Base-by-base conservation (phyloP, 2,888 invertebrate genomes). In the Xestia rhomboidea region DNA sequence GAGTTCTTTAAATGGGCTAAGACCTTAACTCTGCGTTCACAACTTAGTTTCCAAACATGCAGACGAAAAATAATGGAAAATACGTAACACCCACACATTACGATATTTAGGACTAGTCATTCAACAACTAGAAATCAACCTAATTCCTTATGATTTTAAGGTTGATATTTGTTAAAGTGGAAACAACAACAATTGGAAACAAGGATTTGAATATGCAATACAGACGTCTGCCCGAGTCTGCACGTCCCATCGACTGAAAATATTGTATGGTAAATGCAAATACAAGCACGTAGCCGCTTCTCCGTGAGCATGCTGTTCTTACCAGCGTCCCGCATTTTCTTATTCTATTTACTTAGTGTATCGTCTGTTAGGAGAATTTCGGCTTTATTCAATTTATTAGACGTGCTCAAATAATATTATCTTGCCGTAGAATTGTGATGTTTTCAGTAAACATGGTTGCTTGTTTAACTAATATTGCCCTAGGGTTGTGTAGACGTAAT, bases 211-310 rank as follows among this genome's bases (percentile, higher is more conserved):
- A 62, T 4, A 62, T 34, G 21, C 21, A 62, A 62, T 34, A 30
- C 30, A 30, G 15, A 15, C 27, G 0, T 72, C 24, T 24, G 8
- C 27, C 8, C n/a, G 30, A 34, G 34, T 66, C 64, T 34, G 8
- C 44, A 27, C 44, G 27, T 54, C 27, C 41, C 30, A 10, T 38
- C 34, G 51, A 24, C 64, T 44, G 57, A 73, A 62, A 54, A 72
- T 38, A 44, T 73, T 73, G 27, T 60, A 66, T 73, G 60, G 57
- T 62, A 8, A 18, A 79, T 81, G 81, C n/a, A 81, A 81, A 79
- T 81, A 51, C 7, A 51, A 44, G 30, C 79, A 79, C 81, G 79
- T 79, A 81, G 81, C 3, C 30, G 64, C 27, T 80, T 67, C 27
- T 3, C 13, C 41, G 38, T 54, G 74, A 81, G 44, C 34, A 74